Evolutionary conservation across 2,113 vertebrate species (phyloP).

Genomic region (Carollia perspicillata): DNA sequence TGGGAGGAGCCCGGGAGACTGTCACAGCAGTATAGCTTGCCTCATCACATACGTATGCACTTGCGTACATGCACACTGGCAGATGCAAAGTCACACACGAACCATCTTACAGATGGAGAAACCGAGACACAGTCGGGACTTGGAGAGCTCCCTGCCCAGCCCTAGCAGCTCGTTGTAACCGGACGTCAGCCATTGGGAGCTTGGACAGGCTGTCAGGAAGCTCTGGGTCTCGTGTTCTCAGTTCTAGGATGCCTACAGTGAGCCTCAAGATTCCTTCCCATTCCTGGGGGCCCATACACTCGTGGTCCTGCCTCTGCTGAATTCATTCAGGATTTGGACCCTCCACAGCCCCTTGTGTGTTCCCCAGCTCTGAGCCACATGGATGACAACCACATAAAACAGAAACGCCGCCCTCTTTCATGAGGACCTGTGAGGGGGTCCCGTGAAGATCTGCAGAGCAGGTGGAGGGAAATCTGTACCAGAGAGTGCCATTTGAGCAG

Average conservation of each 20-base stretch:
- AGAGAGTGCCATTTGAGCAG: neutral
- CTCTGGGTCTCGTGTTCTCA: neutral
- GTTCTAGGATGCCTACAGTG: neutral
- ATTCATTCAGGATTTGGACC: neutral
- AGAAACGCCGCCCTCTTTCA: neutral
- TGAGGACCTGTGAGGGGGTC: neutral
- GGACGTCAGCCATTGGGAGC: neutral
- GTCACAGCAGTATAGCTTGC: neutral
- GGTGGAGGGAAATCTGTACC: neutral
- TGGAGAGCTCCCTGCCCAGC: neutral
- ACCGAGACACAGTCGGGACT: neutral
- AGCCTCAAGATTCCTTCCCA: neutral
- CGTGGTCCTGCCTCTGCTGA: neutral
- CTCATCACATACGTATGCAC: no score
- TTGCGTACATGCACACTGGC: neutral
- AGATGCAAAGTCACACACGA: neutral
- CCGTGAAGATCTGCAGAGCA: neutral
- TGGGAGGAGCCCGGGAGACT: neutral
- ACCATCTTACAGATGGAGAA: neutral
- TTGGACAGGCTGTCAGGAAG: neutral
- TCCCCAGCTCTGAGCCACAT: neutral
- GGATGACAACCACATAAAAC: neutral
- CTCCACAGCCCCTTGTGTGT: neutral
- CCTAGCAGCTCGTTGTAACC: neutral
- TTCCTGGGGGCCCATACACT: accelerated